Percentiles rank a stretch among this genome's conserved stretches.
These are phyloP conservation scores for Dione vanillae DNA, from an alignment of 2,888 invertebrate species.

Conservation along the genomic window DNA sequence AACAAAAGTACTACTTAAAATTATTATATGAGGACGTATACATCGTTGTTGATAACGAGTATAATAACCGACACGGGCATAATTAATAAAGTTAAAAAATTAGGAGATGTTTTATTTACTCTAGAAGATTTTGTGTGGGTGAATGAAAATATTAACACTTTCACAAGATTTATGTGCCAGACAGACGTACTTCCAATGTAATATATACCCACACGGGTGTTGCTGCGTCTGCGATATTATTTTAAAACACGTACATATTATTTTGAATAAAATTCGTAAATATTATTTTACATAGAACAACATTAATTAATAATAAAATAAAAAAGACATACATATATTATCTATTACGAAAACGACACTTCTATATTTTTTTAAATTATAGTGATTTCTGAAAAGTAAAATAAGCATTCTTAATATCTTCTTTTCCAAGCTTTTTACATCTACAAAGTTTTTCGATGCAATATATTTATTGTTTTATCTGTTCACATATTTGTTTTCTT, in stretches of 20 bases:
- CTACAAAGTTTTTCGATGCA: background rate
- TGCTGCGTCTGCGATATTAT: conserved; percentile 37
- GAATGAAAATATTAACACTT: conserved; percentile 75
- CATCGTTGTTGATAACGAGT: background rate
- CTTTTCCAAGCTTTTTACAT: background rate
- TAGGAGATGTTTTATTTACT: conserved; percentile 19
- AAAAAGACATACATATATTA: background rate
- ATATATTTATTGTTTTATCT: background rate
- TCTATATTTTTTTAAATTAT: too few species aligned
- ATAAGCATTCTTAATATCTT: too few species aligned
- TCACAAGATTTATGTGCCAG: conserved; percentile 77
- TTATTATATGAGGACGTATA: too few species aligned
- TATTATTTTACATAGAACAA: background rate
- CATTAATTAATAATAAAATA: too few species aligned
- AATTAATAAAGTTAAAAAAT: too few species aligned
- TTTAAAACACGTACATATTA: conserved; percentile 19
- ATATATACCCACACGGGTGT: conserved; percentile 65
- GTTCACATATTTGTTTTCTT: background rate
- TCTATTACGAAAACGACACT: background rate
- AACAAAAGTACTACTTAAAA: background rate
- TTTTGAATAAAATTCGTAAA: background rate
- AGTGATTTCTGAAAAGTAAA: background rate
- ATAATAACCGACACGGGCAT: too few species aligned
- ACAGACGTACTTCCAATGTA: conserved; percentile 56
- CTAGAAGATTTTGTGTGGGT: conserved; percentile 61